Percentiles rank a stretch among this genome's conserved stretches.
Evolutionary conservation across 2,113 vertebrate species (phyloP).

Genomic region (Micronycteris hirsuta): DNA sequence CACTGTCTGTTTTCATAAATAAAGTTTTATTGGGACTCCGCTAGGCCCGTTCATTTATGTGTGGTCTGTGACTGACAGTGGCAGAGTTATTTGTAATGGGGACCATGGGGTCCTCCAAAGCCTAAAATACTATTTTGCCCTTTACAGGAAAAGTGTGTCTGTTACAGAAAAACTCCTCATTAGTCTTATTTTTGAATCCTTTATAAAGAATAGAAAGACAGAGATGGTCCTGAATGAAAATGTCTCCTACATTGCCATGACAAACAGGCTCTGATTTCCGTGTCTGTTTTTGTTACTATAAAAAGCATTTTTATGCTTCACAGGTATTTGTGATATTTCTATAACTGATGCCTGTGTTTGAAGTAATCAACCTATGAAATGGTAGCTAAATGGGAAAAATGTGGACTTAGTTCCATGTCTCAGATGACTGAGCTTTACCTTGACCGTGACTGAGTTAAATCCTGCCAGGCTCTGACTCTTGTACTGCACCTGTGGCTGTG

Average conservation of each 20-base stretch:
- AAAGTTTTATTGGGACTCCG: conserved; percentile 24
- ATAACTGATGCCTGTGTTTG: neutral
- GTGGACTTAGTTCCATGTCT: neutral
- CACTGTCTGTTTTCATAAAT: neutral
- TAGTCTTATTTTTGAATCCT: neutral
- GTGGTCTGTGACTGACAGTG: neutral
- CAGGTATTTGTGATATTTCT: neutral
- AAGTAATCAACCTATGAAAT: neutral
- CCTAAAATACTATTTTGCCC: neutral
- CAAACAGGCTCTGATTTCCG: neutral
- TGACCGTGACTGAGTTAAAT: neutral
- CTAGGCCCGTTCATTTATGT: neutral
- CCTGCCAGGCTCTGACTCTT: neutral
- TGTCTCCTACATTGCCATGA: neutral
- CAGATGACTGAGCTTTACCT: neutral
- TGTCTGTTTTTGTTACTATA: neutral
- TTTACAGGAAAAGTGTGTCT: neutral
- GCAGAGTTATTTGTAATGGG: neutral
- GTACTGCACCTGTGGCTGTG: neutral
- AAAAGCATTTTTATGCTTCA: neutral
- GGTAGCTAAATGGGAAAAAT: neutral
- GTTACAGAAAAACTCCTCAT: neutral
- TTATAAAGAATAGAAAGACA: neutral
- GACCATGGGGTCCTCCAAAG: neutral
- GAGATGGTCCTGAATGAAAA: neutral